Evolutionary conservation across 2,888 invertebrate species (phyloP).

Genomic region (Microctonus brassicae): DNA sequence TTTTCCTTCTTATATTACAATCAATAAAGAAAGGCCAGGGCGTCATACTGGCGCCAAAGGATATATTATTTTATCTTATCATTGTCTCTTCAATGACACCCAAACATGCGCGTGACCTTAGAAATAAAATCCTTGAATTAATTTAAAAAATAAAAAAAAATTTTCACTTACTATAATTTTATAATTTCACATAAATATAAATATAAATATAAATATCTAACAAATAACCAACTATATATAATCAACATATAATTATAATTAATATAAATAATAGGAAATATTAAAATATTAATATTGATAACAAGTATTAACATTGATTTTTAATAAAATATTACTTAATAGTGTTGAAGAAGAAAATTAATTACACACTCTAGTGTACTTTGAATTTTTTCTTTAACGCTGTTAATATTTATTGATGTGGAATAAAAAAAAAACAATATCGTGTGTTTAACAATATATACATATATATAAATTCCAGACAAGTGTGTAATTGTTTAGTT

Average conservation of each 20-base stretch:
- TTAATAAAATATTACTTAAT: background rate
- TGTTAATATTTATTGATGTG: background rate
- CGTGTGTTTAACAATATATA: background rate
- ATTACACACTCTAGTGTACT: background rate
- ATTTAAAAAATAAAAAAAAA: background rate
- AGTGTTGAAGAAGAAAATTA: background rate
- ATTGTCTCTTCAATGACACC: background rate
- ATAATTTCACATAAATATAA: too few relatives aligned
- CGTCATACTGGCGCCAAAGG: slow-evolving; percentile 62
- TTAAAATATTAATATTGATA: too few relatives aligned
- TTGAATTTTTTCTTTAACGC: background rate
- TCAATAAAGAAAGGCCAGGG: slow-evolving; percentile 55
- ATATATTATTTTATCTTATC: slow-evolving; percentile 44
- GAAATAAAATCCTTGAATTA: background rate
- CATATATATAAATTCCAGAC: background rate
- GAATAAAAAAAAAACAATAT: background rate
- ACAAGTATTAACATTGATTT: too few relatives aligned
- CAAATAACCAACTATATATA: too few relatives aligned
- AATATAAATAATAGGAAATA: too few relatives aligned
- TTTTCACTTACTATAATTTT: too few relatives aligned
- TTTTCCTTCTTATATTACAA: slow-evolving; percentile 53
- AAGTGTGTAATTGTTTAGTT: background rate
- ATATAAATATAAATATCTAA: too few relatives aligned
- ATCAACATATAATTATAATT: too few relatives aligned
- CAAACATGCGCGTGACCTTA: background rate